Percentiles rank a stretch among this genome's conserved stretches.
phyloP scores from a whole-genome alignment of 1,140 invertebrate species.

The Goniozus legneri region DNA sequence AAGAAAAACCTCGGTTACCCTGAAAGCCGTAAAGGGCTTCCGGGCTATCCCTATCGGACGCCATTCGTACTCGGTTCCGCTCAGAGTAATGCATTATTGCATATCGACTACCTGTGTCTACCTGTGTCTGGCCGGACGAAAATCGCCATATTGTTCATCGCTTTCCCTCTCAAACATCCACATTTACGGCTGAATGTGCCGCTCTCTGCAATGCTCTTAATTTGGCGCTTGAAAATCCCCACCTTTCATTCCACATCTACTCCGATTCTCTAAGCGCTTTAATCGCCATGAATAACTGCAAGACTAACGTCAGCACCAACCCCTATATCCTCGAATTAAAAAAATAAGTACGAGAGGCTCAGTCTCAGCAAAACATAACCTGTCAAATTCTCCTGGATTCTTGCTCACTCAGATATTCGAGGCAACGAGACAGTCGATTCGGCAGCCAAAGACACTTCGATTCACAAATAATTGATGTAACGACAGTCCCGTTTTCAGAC shows the following conservation, averaged over 20 bases:
- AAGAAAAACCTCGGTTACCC: not conserved
- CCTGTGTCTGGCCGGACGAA: not conserved
- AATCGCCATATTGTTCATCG: not conserved
- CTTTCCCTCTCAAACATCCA: not conserved
- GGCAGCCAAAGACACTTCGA: not conserved
- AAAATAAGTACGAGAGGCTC: not conserved
- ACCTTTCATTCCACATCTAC: not conserved
- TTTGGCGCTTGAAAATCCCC: not conserved
- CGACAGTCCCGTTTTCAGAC: not conserved
- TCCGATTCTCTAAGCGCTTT: slow-evolving; percentile 2
- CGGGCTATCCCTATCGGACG: not conserved
- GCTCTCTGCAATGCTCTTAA: slow-evolving; percentile 1
- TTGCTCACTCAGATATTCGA: not conserved
- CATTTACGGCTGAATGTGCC: slow-evolving; percentile 5
- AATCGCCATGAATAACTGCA: not conserved
- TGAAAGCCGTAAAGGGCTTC: not conserved
- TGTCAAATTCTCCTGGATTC: not conserved
- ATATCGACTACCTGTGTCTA: not conserved
- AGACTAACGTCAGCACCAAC: not conserved
- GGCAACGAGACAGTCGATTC: slow-evolving; percentile 2
- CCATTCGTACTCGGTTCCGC: too few relatives aligned
- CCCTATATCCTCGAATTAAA: not conserved
- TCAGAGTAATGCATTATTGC: too few relatives aligned
- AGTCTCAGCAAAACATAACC: not conserved
- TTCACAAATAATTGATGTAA: not conserved